Conservation (phyloP, 2,797 vertebrate genomes). For the Sebastolobus alascanus region DNA sequence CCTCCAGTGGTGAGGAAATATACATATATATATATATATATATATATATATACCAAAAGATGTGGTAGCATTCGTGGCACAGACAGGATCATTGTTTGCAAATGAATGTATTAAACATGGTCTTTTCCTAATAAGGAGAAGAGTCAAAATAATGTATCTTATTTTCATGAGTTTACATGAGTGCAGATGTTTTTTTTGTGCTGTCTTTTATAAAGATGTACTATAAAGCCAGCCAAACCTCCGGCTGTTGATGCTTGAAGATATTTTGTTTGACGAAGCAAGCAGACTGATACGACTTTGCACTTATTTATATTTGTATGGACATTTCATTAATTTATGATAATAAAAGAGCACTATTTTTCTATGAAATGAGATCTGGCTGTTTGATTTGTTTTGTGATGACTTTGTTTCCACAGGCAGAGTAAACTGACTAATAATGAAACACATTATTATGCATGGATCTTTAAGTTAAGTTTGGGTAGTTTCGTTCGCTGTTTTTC, state of each 20-base stretch:
- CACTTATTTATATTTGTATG: conserved; percentile 99
- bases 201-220: conserved; percentile 95
- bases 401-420: conserved; percentile 12
- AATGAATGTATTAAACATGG: conserved; percentile 78
- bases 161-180: conserved; percentile 88
- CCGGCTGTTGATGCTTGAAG: conserved; percentile 90
- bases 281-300: conserved; percentile 89
- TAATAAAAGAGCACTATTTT: conserved; percentile 99
- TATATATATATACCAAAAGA: conserved; percentile 8
- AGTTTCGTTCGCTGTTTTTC: not conserved
- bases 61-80: conserved; percentile 48
- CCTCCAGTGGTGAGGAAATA: conserved; percentile 30
- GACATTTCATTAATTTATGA: conserved; percentile 98
- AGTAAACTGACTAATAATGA: not conserved
- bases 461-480: not conserved
- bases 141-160: conserved; percentile 48
- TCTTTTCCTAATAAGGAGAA: conserved; percentile 51
- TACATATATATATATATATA: not conserved
- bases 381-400: conserved; percentile 47
- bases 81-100: conserved; percentile 54
- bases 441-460: not conserved
- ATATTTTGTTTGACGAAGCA: conserved; percentile 79
- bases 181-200: conserved; percentile 67
- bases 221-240: conserved; percentile 83
- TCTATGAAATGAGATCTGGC: conserved; percentile 77